Base-by-base conservation (phyloP, 2,113 vertebrate genomes). In the Talpa occidentalis region DNA sequence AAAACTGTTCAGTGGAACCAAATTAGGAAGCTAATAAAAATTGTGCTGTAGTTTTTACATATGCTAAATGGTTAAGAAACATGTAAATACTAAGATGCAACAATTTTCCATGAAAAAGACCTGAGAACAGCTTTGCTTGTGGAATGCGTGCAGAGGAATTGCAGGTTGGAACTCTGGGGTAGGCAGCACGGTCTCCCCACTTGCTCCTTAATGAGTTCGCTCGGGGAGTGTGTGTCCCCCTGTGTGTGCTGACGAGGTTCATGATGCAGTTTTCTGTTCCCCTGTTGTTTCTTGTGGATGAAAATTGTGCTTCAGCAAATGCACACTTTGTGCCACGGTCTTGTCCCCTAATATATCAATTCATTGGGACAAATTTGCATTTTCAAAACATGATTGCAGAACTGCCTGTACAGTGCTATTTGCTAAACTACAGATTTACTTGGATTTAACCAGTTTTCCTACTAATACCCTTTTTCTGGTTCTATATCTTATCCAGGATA, bases 201-300 rank as follows among this genome's bases (percentile, higher is more conserved):
- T 16, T 15, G 7, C 8, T 70, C 11, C 62, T 5, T 28, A n/a
- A 9, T 22, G 60, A 69, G 9, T 5, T 16, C 21, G 8, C 12
- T 21, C 1, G 3, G 59, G n/a, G 44, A n/a, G n/a, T 21, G 35
- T 54, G 10, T 5, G 52, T 84, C 21, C 4, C 21, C 2, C 0
- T 4, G 0, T 76, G 10, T 7, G 5, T 11, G 0, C 0, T 59
- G 70, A 26, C 59, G 19, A 3, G 15, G 14, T 62, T 44, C 47
- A 84, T 52, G 35, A 7, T 28, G 4, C 15, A 30, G 40, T n/a
- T 85, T 60, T 80, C 67, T 73, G 8, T 54, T 28, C 44, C 62
- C 8, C 28, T 22, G 26, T 70, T 47, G 47, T 67, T 70, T 42
- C 62, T 35, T 10, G 12, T 30, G 44, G 17, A 15, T 86, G 73